A percentile compares a stretch with the other conserved stretches of the same genome.
These are phyloP conservation scores for Puffinus mauretanicus DNA, from an alignment of 2,113 vertebrate genomes.

Conservation along the genomic window DNA sequence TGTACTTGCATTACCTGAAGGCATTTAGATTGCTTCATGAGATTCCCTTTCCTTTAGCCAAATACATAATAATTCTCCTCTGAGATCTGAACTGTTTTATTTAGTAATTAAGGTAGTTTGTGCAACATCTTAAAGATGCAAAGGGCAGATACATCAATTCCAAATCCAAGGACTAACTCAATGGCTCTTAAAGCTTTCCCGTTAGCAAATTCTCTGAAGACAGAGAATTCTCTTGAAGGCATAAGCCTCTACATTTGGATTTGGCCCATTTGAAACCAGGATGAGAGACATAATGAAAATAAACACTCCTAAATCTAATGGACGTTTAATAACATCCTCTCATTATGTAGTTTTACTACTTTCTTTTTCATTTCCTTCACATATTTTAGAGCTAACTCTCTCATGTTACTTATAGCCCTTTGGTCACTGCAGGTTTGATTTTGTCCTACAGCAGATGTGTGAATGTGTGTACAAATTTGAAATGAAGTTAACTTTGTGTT, in stretches of 20 bases:
- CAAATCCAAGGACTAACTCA: constrained; percentile 1
- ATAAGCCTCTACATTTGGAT: neutral
- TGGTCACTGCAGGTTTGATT: neutral
- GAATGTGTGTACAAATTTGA: neutral
- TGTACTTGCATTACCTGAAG: constrained; percentile 16
- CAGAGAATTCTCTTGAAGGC: neutral
- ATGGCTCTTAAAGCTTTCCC: constrained; percentile 11
- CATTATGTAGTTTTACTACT: neutral
- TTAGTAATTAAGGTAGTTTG: constrained; percentile 58
- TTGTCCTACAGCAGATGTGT: neutral
- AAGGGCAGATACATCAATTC: constrained; percentile 22
- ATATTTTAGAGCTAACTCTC: neutral
- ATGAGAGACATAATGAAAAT: neutral
- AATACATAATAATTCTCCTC: neutral
- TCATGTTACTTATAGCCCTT: neutral
- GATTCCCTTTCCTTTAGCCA: constrained; percentile 11
- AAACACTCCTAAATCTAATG: constrained; percentile 15
- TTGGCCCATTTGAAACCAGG: neutral
- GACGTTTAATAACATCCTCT: neutral
- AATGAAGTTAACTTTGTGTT: neutral
- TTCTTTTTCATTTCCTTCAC: constrained; percentile 11
- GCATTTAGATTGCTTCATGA: constrained; percentile 15
- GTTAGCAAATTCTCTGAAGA: constrained; percentile 6
- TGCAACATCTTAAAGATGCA: constrained; percentile 49
- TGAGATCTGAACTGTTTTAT: constrained; percentile 32